These are phyloP conservation scores for Halisarca cf. caerulea DNA, from an alignment of 37 sponge, comb jelly and placozoan genomes.

Conservation along the genomic window DNA sequence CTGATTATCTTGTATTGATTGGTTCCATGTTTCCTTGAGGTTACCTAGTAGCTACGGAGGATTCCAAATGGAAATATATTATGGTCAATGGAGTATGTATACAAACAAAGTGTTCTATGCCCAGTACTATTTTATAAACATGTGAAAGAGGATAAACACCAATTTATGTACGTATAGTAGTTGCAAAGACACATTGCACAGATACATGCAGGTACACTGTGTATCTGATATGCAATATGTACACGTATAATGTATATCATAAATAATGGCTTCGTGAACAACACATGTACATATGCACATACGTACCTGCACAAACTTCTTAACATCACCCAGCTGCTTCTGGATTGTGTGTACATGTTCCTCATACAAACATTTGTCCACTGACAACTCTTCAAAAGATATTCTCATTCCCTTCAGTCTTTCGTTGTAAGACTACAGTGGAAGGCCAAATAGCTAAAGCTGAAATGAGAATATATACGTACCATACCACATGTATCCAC, in stretches of 20 bases:
- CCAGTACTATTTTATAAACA: neutral
- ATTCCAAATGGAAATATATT: too few relatives aligned
- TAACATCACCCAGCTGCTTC: slow-evolving; percentile 44
- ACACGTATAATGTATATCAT: too few relatives aligned
- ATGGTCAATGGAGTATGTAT: neutral
- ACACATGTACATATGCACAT: too few relatives aligned
- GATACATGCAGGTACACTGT: too few relatives aligned
- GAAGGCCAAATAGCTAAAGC: neutral
- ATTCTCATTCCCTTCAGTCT: slow-evolving; percentile 52
- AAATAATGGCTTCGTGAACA: too few relatives aligned
- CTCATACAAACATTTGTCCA: slow-evolving; percentile 56
- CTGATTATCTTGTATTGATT: neutral
- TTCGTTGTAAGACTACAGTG: slow-evolving; percentile 44
- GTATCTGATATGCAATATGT: too few relatives aligned
- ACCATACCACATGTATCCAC: neutral
- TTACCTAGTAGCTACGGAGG: slow-evolving; percentile 42
- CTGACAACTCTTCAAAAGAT: slow-evolving; percentile 60
- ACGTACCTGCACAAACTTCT: slow-evolving; percentile 51
- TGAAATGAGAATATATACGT: neutral
- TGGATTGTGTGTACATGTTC: slow-evolving; percentile 43
- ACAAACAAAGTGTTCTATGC: neutral
- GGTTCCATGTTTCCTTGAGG: slow-evolving; percentile 30
- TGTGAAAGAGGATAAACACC: too few relatives aligned
- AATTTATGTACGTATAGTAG: too few relatives aligned
- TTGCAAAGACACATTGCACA: too few relatives aligned